Percentiles rank a stretch among this genome's conserved stretches.
Conservation (phyloP, 2,113 vertebrate species). For the Rissa tridactyla region DNA sequence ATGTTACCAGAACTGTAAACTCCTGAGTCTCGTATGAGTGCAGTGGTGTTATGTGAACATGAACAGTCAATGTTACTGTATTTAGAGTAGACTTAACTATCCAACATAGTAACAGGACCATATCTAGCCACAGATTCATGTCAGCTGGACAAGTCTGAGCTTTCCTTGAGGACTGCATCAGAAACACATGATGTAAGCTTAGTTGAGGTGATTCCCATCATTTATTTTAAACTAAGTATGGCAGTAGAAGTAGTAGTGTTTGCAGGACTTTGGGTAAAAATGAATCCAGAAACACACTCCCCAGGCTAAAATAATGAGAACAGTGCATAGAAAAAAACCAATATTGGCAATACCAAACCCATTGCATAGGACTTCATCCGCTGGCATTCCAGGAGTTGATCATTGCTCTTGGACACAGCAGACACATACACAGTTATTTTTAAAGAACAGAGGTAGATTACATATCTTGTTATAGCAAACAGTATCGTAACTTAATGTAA, state of each 20-base stretch:
- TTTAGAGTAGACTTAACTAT: neutral
- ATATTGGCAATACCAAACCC: neutral
- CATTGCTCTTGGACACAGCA: neutral
- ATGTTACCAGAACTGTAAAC: neutral
- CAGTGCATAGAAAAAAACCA: too few relatives aligned
- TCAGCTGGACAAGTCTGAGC: neutral
- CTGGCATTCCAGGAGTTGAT: neutral
- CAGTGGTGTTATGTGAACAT: neutral
- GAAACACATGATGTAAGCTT: neutral
- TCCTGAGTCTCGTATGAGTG: neutral
- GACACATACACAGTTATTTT: neutral
- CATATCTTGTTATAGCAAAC: neutral
- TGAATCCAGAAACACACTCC: neutral
- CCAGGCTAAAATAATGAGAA: neutral
- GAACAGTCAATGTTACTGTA: neutral
- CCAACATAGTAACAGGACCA: neutral
- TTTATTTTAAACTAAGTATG: neutral
- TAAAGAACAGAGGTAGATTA: neutral
- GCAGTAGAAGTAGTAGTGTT: neutral
- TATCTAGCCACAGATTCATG: neutral
- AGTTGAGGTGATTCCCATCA: neutral
- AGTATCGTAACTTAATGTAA: neutral
- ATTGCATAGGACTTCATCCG: neutral
- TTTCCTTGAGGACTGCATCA: neutral
- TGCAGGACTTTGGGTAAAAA: neutral